Conservation (phyloP, 2,113 vertebrate genomes). For the Psilopsiagon aurifrons region DNA sequence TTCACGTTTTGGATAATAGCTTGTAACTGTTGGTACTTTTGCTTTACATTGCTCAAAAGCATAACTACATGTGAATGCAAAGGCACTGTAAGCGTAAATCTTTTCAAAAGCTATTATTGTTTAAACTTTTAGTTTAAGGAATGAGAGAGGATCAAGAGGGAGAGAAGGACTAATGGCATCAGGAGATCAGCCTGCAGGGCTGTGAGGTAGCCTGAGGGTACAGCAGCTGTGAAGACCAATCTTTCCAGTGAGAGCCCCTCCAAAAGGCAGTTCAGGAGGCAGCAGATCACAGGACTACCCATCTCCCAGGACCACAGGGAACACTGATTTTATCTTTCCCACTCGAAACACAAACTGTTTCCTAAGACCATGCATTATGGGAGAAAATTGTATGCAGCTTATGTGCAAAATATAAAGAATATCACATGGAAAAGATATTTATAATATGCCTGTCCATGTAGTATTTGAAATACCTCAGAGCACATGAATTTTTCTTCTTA, state of each 20-base stretch:
- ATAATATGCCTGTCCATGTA: accelerated
- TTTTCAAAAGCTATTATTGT: background rate
- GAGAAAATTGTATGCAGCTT: background rate
- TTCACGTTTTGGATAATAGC: background rate
- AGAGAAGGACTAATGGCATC: background rate
- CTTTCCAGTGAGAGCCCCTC: accelerated
- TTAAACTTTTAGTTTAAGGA: background rate
- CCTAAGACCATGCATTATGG: background rate
- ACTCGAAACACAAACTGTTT: background rate
- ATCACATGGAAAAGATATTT: background rate
- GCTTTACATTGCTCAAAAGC: background rate
- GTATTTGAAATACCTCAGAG: background rate
- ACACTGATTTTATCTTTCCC: background rate
- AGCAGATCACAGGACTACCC: background rate
- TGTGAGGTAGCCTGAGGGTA: background rate
- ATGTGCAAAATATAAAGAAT: accelerated
- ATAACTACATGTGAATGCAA: background rate
- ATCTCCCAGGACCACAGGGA: background rate
- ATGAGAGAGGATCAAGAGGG: background rate
- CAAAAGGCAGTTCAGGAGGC: background rate
- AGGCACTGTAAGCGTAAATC: background rate
- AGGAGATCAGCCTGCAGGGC: background rate
- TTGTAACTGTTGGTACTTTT: background rate
- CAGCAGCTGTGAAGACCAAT: background rate
- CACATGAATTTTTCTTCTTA: background rate